phyloP scores from a whole-genome alignment of 2,113 vertebrate species.

The Pan paniscus region DNA sequence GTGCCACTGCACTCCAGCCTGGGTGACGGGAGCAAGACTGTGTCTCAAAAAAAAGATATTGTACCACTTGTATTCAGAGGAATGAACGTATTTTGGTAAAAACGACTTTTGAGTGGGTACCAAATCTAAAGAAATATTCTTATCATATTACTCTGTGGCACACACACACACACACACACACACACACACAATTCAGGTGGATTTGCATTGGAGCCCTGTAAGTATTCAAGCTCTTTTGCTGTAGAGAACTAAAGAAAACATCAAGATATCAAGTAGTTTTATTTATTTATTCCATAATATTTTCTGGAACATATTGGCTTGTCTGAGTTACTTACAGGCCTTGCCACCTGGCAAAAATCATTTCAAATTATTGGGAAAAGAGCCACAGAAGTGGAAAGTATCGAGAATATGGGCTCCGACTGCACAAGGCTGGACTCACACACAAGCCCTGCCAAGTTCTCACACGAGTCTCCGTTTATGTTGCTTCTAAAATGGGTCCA shows the following conservation, averaged over 20 bases:
- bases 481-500: not conserved
- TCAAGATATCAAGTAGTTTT: not conserved
- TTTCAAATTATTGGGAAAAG: not conserved
- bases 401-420: not conserved
- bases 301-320: not conserved
- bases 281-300: not conserved
- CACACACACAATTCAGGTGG: too few relatives aligned
- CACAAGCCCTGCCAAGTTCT: not conserved
- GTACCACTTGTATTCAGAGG: not conserved
- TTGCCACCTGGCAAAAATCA: not conserved
- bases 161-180: too few relatives aligned
- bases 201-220: not conserved
- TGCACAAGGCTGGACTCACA: not conserved
- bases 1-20: not conserved
- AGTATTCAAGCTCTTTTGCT: not conserved
- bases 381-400: not conserved
- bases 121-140: not conserved
- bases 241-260: not conserved
- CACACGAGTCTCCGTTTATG: accelerated
- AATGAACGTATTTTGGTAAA: not conserved
- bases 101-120: not conserved
- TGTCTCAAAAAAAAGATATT: not conserved
- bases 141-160: not conserved
- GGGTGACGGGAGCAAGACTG: not conserved
- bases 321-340: not conserved